Percentiles rank a stretch among this genome's conserved stretches.
Conservation (phyloP, 2,888 invertebrate genomes). For the Loripinus fragilis region DNA sequence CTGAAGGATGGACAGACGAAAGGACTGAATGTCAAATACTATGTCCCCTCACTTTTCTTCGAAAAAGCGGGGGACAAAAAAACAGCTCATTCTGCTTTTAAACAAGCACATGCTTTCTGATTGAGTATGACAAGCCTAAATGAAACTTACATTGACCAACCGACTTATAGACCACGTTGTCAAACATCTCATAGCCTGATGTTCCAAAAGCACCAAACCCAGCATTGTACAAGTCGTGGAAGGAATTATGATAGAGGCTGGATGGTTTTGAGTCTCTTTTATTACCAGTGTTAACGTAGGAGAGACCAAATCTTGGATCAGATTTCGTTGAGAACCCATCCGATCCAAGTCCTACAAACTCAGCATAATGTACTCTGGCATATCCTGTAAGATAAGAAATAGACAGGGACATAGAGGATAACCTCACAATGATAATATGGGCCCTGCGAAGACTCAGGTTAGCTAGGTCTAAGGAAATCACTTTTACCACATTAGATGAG, state of each 20-base stretch:
- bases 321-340: slow-evolving; percentile 67
- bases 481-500: too few species aligned
- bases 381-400: slow-evolving; percentile 68
- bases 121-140: too few species aligned
- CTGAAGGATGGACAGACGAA: too few species aligned
- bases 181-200: slow-evolving; percentile 61
- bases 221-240: slow-evolving; percentile 69
- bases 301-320: slow-evolving; percentile 73
- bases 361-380: slow-evolving; percentile 68
- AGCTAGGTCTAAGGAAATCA: too few species aligned
- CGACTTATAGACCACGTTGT: slow-evolving; percentile 75
- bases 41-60: too few species aligned
- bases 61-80: too few species aligned
- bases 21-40: too few species aligned
- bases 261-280: slow-evolving; percentile 39
- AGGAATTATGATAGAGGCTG: slow-evolving; percentile 65
- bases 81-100: too few species aligned
- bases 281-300: slow-evolving; percentile 63
- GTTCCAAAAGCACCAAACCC: slow-evolving; percentile 74
- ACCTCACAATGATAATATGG: too few species aligned
- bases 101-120: too few species aligned
- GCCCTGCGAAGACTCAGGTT: too few species aligned
- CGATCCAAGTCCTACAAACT: slow-evolving; percentile 74
- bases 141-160: slow-evolving; percentile 49
- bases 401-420: too few species aligned